phyloP scores from a whole-genome alignment of 2,113 vertebrate genomes.

The Coreoperca whiteheadi region DNA sequence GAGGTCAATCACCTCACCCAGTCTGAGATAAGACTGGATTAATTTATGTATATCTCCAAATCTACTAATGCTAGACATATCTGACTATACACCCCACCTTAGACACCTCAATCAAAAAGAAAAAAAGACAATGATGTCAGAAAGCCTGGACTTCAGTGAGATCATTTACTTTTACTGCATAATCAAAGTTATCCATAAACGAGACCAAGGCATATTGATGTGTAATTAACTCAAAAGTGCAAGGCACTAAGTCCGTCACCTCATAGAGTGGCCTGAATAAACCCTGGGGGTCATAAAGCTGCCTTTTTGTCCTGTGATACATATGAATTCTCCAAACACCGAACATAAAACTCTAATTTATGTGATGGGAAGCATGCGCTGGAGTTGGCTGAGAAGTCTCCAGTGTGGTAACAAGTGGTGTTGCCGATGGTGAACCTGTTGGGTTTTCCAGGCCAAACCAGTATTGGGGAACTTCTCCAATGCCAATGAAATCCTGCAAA shows the following conservation, averaged over 20 bases:
- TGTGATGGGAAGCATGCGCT: constrained; percentile 2
- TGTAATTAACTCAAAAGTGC: constrained; percentile 76
- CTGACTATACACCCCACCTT: constrained; percentile 22
- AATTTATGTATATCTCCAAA: constrained; percentile 18
- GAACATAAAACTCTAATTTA: constrained; percentile 52
- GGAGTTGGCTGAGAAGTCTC: constrained; percentile 13
- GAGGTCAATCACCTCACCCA: constrained; percentile 17
- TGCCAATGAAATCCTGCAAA: constrained; percentile 46
- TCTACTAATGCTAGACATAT: not conserved
- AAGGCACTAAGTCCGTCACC: constrained; percentile 61
- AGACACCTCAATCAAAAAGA: constrained; percentile 14
- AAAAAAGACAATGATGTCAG: constrained; percentile 56
- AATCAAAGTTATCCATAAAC: constrained; percentile 80
- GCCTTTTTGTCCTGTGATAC: constrained; percentile 57
- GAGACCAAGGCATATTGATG: constrained; percentile 72
- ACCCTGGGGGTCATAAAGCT: constrained; percentile 66
- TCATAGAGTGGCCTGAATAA: constrained; percentile 48
- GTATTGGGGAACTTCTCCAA: constrained; percentile 39
- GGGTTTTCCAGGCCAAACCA: constrained; percentile 45
- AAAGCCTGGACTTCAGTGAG: constrained; percentile 52
- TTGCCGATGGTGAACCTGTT: constrained; percentile 34
- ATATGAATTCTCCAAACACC: constrained; percentile 58
- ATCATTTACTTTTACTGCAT: constrained; percentile 71
- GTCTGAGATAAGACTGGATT: constrained; percentile 34
- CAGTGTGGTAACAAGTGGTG: constrained; percentile 8